Conservation (phyloP, 2,797 vertebrate species). For the Sebastes vulpes region DNA sequence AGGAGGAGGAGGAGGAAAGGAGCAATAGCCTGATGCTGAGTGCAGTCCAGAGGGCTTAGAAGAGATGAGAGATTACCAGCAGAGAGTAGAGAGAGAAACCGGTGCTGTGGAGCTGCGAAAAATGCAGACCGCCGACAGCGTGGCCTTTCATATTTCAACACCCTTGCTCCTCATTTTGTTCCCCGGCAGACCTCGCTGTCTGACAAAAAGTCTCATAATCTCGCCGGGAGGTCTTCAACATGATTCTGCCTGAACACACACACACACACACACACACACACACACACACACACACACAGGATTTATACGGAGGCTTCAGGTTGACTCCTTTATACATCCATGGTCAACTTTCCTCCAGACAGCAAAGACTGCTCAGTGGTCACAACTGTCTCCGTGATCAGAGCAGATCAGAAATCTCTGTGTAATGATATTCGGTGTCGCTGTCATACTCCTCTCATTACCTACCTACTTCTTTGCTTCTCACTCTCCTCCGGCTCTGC, state of each 20-base stretch:
- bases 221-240: background rate
- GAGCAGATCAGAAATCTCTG: background rate
- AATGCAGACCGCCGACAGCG: slow-evolving; percentile 39
- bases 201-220: slow-evolving; percentile 15
- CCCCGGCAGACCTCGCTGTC: background rate
- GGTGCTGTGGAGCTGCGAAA: slow-evolving; percentile 17
- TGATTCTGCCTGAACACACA: background rate
- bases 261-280: slow-evolving; percentile 20
- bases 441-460: background rate
- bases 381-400: background rate
- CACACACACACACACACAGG: background rate
- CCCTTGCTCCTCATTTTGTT: slow-evolving; percentile 7
- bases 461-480: background rate
- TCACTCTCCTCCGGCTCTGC: background rate
- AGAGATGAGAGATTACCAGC: background rate
- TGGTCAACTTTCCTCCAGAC: background rate
- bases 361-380: background rate
- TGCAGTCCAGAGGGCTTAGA: background rate
- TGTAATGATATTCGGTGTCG: background rate
- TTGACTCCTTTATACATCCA: background rate
- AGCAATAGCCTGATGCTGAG: background rate
- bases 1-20: background rate
- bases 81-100: background rate
- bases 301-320: slow-evolving; percentile 2
- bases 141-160: slow-evolving; percentile 51